Evolutionary conservation across 2,113 vertebrate genomes (phyloP), one percentile per base, ranked within the genome.

Genomic region (Romanogobio albipinnatus): DNA sequence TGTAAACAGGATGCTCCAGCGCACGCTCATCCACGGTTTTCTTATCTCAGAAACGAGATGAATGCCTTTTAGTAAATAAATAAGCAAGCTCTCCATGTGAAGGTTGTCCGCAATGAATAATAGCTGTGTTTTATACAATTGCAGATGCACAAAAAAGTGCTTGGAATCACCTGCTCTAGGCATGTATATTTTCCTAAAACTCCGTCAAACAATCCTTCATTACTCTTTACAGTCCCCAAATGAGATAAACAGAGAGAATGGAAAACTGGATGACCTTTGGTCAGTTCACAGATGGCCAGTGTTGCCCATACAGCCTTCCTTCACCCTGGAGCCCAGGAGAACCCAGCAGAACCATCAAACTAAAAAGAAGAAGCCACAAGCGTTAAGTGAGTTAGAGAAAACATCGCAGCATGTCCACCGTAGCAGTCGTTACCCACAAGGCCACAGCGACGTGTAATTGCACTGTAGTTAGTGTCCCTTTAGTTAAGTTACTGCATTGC

Each of bases 381-480:
- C 36, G 43, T 85, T 81, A 76, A 82, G 79, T 87, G 85, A 87
- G 87, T 87, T 82, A 43, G 77, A 89, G 87, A 90, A 91, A 90
- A 89, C 87, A 83, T 43, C 86, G 86, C 89, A 36, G 17, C 61
- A 70, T 81, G 78, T 93, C 89, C 86, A 76, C 80, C 14, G 24
- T 7, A 47, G 83, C 85, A 73, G 26, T 85, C 74, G 73, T 80
- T 83, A 87, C 82, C 85, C 89, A 90, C 89, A 90, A 86, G 89
- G 86, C 88, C 88, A 80, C 88, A 45, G 33, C 86, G 88, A 90
- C 89, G 91, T 86, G 90, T 90, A 93, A 91, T 92, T 92, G 91
- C 92, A 79, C 79, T 84, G 77, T 86, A 93, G 91, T 92, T 93
- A 90, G 91, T 90, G 89, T 89, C 89, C 88, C 76, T 92, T 86